A percentile compares a stretch with the other conserved stretches of the same genome.
Evolutionary conservation across 2,888 invertebrate species (phyloP).

Genomic region (Hydroisotoma schaefferi): DNA sequence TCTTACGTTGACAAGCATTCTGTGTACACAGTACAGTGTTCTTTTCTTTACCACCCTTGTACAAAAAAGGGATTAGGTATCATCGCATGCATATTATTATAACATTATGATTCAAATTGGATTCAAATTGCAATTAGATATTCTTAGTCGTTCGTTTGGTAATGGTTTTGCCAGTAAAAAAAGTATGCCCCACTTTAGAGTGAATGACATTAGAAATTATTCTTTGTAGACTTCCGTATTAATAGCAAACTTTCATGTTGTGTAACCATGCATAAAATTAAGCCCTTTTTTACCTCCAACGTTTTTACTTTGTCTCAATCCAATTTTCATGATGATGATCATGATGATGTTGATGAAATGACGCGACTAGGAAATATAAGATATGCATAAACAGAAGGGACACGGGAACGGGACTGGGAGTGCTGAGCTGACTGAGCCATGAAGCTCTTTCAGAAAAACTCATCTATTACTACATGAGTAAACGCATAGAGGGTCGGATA

Average conservation of each 20-base stretch:
- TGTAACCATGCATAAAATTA: slow-evolving; percentile 49
- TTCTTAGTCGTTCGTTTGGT: slow-evolving; percentile 42
- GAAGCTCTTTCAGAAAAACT: slow-evolving; percentile 23
- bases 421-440: slow-evolving; percentile 31
- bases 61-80: no score
- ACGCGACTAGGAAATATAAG: neutral
- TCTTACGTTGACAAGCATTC: no score
- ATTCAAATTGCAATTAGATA: slow-evolving; percentile 22
- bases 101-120: slow-evolving; percentile 13
- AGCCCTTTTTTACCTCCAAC: slow-evolving; percentile 47
- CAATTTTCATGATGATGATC: slow-evolving; percentile 43
- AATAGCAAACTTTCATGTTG: slow-evolving; percentile 48
- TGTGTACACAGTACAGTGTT: no score
- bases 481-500: slow-evolving; percentile 3
- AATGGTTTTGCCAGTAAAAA: slow-evolving; percentile 40
- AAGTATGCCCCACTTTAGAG: slow-evolving; percentile 47
- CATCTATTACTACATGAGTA: slow-evolving; percentile 9
- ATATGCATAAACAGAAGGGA: slow-evolving; percentile 24
- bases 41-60: no score
- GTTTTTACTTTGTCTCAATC: slow-evolving; percentile 45
- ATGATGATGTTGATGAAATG: slow-evolving; percentile 15
- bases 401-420: slow-evolving; percentile 6
- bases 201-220: slow-evolving; percentile 49
- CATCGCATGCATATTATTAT: no score
- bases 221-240: slow-evolving; percentile 49